Evolutionary conservation across 64 coral and sea anemone genomes (phyloP).

Genomic region (Hydrozoanthus tunicans): DNA sequence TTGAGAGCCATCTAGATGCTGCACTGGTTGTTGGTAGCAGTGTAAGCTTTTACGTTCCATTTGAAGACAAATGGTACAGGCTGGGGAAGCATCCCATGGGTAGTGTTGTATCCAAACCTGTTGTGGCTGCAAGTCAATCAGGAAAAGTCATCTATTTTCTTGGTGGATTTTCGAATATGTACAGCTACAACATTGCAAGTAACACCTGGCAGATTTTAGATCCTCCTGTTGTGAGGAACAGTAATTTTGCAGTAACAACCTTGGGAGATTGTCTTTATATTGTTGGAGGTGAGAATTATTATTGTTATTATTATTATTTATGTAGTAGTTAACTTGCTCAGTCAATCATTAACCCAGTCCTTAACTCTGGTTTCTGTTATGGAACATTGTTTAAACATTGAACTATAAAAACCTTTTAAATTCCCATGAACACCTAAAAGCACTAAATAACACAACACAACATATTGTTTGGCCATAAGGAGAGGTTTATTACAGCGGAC

Average conservation of each 20-base stretch:
- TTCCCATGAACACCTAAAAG: too few species aligned
- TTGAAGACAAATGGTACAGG: slow-evolving; percentile 38
- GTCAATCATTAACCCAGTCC: too few species aligned
- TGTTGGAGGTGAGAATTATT: slow-evolving; percentile 28
- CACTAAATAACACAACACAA: too few species aligned
- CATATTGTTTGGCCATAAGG: too few species aligned
- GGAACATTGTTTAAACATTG: too few species aligned
- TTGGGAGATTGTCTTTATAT: slow-evolving; percentile 37
- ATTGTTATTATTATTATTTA: not conserved
- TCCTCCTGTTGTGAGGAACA: slow-evolving; percentile 4
- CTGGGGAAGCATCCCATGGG: slow-evolving; percentile 11
- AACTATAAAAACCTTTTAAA: too few species aligned
- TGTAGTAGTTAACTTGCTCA: not conserved
- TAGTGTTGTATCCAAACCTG: not conserved
- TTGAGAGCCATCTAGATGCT: slow-evolving; percentile 10
- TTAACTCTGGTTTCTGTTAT: too few species aligned
- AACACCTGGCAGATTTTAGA: slow-evolving; percentile 23
- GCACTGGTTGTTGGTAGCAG: slow-evolving; percentile 2
- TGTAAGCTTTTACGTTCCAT: slow-evolving; percentile 35
- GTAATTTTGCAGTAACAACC: slow-evolving; percentile 26
- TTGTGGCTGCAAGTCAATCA: slow-evolving; percentile 30
- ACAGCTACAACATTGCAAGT: not conserved
- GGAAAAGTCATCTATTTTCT: slow-evolving; percentile 47
- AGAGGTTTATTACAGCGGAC: too few species aligned
- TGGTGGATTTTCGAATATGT: slow-evolving; percentile 39